Evolutionary conservation across 1,140 invertebrate species (phyloP), one percentile per base, ranked within the genome.

Genomic region (Drosophila bifasciata): DNA sequence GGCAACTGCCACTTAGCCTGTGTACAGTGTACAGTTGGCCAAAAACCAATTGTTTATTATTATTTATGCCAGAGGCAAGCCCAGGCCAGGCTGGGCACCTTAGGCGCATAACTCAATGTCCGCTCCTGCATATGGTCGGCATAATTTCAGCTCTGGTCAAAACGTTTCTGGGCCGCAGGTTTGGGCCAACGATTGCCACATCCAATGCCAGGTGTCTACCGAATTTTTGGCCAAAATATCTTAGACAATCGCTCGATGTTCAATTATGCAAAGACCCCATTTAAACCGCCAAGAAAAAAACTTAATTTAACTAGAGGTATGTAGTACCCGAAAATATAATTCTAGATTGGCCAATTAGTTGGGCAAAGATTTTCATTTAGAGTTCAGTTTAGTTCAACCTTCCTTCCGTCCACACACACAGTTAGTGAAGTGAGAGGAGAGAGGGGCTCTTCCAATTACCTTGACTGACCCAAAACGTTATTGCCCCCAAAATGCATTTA

Each of bases 61-160:
- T 68, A 28, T 68, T 67, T 32, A 52, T 63, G 62, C 45, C 41
- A 55, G 46, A 55, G 62, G 62, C 43, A 66, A 40, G 64, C 23
- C 23, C 23, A 25, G 48, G 62, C 49, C 62, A 25, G 48, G 62
- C 49, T 49, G 49, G 41, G 23, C 11, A 15, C 28, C 61, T 11
- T 17, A 67, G 62, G 62, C 19, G 40, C 64, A 68, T 68, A 68
- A 67, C 39, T 68, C 62, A 68, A 48, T 66, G 60, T 61, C 62
- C 62, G 58, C 62, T 61, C 17, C 58, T 63, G 32, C 36, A 66
- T 64, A 32, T 23, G 45, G 23, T 39, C 4, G 28, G 23, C 59
- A 63, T 66, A 50, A 50, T 19, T 23, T 39, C 17, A 9, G 43
- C 16, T 49, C 21, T 60, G 15, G 55, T 17, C 28, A 17, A 32